Conservation (phyloP, 2,888 invertebrate genomes). For the Pristionchus entomophagus region DNA sequence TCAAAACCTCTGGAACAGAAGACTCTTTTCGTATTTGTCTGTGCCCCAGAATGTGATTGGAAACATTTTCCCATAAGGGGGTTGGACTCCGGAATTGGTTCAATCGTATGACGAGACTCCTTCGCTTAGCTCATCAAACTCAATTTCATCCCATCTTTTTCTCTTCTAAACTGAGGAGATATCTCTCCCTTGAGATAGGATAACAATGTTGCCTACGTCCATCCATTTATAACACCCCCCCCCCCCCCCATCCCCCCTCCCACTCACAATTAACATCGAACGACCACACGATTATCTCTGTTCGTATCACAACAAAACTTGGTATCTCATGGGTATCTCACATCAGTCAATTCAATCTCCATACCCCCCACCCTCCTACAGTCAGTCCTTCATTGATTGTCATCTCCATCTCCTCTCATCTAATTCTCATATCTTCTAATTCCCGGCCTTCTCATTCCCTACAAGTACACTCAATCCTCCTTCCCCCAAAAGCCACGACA, state of each 20-base stretch:
- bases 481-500: not conserved
- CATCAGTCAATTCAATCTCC: too few relatives aligned
- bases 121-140: constrained; percentile 37
- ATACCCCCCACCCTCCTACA: not conserved
- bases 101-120: constrained; percentile 13
- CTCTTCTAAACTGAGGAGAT: not conserved
- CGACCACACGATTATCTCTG: too few relatives aligned
- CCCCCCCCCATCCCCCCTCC: not conserved
- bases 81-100: constrained; percentile 30
- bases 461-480: not conserved
- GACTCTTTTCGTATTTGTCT: not conserved
- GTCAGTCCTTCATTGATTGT: not conserved
- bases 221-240: constrained; percentile 20
- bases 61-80: not conserved
- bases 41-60: not conserved
- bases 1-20: too few relatives aligned
- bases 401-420: not conserved
- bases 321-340: too few relatives aligned
- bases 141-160: constrained; percentile 35
- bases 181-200: constrained; percentile 28
- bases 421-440: too few relatives aligned
- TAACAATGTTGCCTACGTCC: constrained; percentile 34
- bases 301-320: too few relatives aligned
- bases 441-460: not conserved
- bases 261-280: not conserved